phyloP scores from a whole-genome alignment of 2,113 vertebrate genomes.

The Bostrychus sinensis region DNA sequence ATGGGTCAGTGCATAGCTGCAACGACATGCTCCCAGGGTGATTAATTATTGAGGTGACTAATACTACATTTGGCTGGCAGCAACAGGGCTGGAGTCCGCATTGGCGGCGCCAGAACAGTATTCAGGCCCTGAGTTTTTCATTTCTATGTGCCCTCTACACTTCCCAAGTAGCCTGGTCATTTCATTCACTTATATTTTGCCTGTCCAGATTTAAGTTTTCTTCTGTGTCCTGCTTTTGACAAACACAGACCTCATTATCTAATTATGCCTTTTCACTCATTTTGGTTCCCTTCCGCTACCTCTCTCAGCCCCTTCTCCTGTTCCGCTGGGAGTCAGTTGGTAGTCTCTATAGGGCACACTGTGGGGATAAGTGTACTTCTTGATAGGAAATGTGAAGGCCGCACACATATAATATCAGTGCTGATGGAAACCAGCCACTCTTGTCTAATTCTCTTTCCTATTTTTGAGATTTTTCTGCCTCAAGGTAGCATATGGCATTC shows the following conservation, averaged over 20 bases:
- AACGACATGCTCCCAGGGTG: slow-evolving; percentile 75
- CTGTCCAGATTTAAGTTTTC: slow-evolving; percentile 56
- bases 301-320: slow-evolving; percentile 40
- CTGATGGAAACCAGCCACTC: slow-evolving; percentile 66
- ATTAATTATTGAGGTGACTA: slow-evolving; percentile 85
- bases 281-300: slow-evolving; percentile 27
- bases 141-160: slow-evolving; percentile 34
- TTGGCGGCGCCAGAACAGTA: slow-evolving; percentile 71
- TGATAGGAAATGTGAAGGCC: slow-evolving; percentile 59
- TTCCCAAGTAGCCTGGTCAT: slow-evolving; percentile 41
- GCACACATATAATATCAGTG: slow-evolving; percentile 50
- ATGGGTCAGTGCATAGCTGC: slow-evolving; percentile 77
- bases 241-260: slow-evolving; percentile 56
- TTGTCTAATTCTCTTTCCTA: slow-evolving; percentile 41
- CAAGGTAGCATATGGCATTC: slow-evolving; percentile 77
- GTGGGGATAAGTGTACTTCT: slow-evolving; percentile 39
- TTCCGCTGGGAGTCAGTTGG: slow-evolving; percentile 37
- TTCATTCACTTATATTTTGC: slow-evolving; percentile 59
- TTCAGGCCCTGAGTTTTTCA: slow-evolving; percentile 62
- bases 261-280: slow-evolving; percentile 60
- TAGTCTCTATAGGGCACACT: slow-evolving; percentile 35
- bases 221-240: slow-evolving; percentile 43
- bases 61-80: slow-evolving; percentile 80
- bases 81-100: slow-evolving; percentile 66
- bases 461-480: slow-evolving; percentile 63